phyloP scores from a whole-genome alignment of 2,797 vertebrate genomes.

The Glossophaga mutica region DNA sequence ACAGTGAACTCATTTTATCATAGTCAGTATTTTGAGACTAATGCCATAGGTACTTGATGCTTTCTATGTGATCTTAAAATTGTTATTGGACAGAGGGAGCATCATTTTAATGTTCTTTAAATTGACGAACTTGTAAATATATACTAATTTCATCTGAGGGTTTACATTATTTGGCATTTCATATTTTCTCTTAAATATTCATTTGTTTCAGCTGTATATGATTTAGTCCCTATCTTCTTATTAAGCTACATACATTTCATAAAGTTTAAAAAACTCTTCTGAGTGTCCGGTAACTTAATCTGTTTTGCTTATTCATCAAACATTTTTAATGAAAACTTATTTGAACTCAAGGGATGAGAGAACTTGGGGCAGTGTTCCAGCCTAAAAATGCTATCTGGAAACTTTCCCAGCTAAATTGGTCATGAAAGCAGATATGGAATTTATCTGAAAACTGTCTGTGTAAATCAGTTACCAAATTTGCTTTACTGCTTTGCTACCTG shows the following conservation, averaged over 20 bases:
- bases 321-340: background rate
- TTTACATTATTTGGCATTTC: background rate
- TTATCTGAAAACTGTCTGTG: background rate
- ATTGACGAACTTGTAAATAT: background rate
- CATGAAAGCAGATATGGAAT: background rate
- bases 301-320: conserved; percentile 9
- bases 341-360: background rate
- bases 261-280: background rate
- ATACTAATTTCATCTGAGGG: background rate
- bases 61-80: background rate
- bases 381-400: background rate
- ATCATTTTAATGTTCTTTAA: background rate
- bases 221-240: background rate
- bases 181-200: background rate
- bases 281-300: background rate
- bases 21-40: conserved; percentile 15
- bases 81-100: background rate
- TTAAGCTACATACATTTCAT: background rate
- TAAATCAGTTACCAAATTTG: background rate
- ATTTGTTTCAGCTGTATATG: background rate
- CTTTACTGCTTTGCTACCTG: background rate
- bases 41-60: background rate
- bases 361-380: background rate
- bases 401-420: background rate
- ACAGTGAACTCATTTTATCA: background rate